phyloP scores from a whole-genome alignment of 1,140 invertebrate genomes.

The Zaprionus gabonicus region DNA sequence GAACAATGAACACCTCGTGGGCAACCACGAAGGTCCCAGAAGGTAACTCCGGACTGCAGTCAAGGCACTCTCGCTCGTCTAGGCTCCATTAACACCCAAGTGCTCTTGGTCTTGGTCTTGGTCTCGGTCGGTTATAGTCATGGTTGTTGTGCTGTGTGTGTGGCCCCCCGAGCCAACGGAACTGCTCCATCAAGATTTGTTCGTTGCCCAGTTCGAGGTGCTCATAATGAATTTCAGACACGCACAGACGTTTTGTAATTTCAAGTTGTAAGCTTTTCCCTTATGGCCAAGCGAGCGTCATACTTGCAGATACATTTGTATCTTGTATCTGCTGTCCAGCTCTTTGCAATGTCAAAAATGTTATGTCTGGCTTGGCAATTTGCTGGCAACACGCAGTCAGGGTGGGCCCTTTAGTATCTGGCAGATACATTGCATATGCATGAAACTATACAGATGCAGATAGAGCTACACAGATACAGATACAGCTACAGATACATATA shows the following conservation, averaged over 20 bases:
- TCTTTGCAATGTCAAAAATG: slow-evolving; percentile 51
- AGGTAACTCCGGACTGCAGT: background rate
- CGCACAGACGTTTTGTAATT: slow-evolving; percentile 84
- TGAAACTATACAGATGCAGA: background rate
- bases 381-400: slow-evolving; percentile 45
- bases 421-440: slow-evolving; percentile 30
- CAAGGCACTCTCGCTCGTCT: slow-evolving; percentile 9
- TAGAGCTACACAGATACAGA: slow-evolving; percentile 1
- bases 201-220: slow-evolving; percentile 6
- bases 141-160: slow-evolving; percentile 22
- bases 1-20: slow-evolving; percentile 75
- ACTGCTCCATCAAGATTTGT: slow-evolving; percentile 43
- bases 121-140: too few relatives aligned
- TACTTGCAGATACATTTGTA: background rate
- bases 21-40: slow-evolving; percentile 38
- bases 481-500: background rate
- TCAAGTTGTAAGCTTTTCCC: slow-evolving; percentile 72
- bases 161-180: slow-evolving; percentile 29
- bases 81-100: slow-evolving; percentile 58
- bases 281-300: slow-evolving; percentile 42
- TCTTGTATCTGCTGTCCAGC: background rate
- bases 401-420: slow-evolving; percentile 44
- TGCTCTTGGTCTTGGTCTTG: slow-evolving; percentile 1
- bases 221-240: slow-evolving; percentile 82
- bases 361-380: slow-evolving; percentile 53